Evolutionary conservation across 2,888 invertebrate species (phyloP).

Genomic region (Crioceris asparagi): DNA sequence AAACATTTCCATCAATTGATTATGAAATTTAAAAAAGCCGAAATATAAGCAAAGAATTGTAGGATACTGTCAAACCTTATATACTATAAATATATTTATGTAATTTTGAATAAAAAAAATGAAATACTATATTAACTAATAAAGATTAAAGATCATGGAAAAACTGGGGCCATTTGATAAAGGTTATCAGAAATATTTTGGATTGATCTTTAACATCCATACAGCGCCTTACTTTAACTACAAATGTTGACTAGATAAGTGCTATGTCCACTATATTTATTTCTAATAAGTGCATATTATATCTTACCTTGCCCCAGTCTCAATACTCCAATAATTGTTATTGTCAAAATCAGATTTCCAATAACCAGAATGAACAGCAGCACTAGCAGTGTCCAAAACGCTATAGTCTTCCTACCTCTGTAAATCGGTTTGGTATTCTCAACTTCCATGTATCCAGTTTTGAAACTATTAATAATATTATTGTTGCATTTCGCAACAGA

Average conservation of each 20-base stretch:
- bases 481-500: slow-evolving; percentile 26
- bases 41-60: no score
- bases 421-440: slow-evolving; percentile 33
- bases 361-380: slow-evolving; percentile 61
- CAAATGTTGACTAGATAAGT: neutral
- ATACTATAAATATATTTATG: no score
- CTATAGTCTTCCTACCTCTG: slow-evolving; percentile 51
- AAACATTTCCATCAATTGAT: neutral
- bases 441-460: slow-evolving; percentile 33
- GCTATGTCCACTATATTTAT: neutral
- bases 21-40: neutral
- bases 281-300: neutral
- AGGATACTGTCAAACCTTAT: no score
- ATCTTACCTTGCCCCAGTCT: slow-evolving; percentile 60
- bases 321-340: slow-evolving; percentile 70
- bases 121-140: no score
- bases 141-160: no score
- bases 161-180: no score
- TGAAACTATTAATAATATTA: slow-evolving; percentile 29
- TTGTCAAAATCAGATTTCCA: slow-evolving; percentile 69
- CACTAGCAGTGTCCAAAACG: slow-evolving; percentile 69
- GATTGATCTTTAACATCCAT: no score
- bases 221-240: no score
- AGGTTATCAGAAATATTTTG: no score
- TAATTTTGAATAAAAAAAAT: no score